Base-by-base conservation (phyloP, 2,888 invertebrate species). In the Griposia aprilina region DNA sequence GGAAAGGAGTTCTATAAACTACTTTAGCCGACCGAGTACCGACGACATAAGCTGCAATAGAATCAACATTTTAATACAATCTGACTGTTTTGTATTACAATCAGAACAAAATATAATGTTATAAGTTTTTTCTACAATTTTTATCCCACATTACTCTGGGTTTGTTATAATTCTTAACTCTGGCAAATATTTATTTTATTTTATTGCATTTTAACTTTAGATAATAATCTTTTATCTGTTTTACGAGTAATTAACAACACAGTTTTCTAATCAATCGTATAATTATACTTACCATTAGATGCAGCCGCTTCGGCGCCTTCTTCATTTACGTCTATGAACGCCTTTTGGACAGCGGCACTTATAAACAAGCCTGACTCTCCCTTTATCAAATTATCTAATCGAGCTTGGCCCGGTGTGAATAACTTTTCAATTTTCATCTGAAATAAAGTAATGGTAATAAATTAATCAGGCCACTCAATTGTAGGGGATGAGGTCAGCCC, bases 261-360 rank as follows among this genome's bases (percentile, higher is more conserved):
- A 55, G 26, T 52, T 74, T 10, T 26, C 0, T 50, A 68, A 69
- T 45, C 3, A 48, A 62, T 30, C 10, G 20, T 60, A 26, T 15
- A 55, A 62, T 36, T 57, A 48, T 75, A 88, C 97, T 97, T 96
- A 98, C 98, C 98, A 84, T 98, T 98, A 41, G 98, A 98, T 57
- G 98, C 98, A 69, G 98, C 98, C 3, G 98, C 98, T 93, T 98
- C 98, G 17, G 98, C 98, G 0, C 99, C 99, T 91, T 98, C 98
- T 93, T 99, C 99, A 91, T 98, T 98, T 0, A 99, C 98, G 91
- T 98, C 98, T 89, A 99, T 98, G 89, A 98, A 98, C 7, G 98
- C 98, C 93, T 99, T 99, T 90, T 99, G 99, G 10, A 98, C 91
- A 17, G 98, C 98, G 85, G 97, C 97, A 88, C 97, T 97, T 20